Evolutionary conservation across 2,797 vertebrate species (phyloP).

Genomic region (Arnoldichthys spilopterus): DNA sequence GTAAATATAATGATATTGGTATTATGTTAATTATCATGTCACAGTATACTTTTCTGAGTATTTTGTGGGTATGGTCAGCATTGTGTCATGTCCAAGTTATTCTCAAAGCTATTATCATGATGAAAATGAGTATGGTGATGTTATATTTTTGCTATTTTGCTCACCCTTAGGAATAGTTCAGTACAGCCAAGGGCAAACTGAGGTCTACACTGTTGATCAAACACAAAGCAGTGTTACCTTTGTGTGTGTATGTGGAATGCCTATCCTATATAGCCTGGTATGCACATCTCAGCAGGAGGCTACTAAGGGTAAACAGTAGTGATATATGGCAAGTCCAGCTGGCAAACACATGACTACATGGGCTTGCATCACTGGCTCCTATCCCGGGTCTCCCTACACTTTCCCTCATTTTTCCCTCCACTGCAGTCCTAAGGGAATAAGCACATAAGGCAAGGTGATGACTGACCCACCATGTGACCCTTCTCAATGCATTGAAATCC

Average conservation of each 20-base stretch:
- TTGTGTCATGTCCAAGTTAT: no score
- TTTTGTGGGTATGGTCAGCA: neutral
- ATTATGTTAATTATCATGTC: neutral
- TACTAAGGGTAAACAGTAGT: constrained; percentile 57
- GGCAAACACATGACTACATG: constrained; percentile 54
- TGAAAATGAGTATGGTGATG: no score
- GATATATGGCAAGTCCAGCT: constrained; percentile 62
- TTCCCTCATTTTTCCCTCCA: constrained; percentile 14
- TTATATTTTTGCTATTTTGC: no score
- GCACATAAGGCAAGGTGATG: neutral
- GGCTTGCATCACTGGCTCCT: constrained; percentile 43
- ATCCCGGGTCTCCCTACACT: constrained; percentile 11
- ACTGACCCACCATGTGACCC: constrained; percentile 32
- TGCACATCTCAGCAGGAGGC: constrained; percentile 50
- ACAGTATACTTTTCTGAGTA: neutral
- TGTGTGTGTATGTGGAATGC: constrained; percentile 1
- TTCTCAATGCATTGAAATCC: constrained; percentile 32
- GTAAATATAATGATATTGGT: neutral
- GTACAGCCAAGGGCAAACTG: neutral
- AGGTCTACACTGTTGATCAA: constrained; percentile 11
- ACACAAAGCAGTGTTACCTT: constrained; percentile 13
- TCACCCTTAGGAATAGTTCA: no score
- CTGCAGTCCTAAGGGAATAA: neutral
- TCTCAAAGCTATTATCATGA: no score
- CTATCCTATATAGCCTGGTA: constrained; percentile 32